Base-by-base conservation (phyloP, 2,888 invertebrate species). In the Galerucella pusilla region DNA sequence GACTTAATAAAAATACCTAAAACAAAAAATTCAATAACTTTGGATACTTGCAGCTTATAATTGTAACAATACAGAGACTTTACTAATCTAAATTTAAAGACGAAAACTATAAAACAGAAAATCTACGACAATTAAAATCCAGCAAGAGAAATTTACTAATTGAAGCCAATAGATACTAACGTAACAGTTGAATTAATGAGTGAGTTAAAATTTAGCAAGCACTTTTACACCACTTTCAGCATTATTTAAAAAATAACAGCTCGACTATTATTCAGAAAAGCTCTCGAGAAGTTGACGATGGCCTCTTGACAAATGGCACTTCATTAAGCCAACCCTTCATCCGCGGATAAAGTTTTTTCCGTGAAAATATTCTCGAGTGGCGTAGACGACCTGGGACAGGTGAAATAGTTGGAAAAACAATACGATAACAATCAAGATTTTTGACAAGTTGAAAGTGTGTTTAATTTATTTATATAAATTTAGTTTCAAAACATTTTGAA, bases 241-340 rank as follows among this genome's bases (percentile, higher is more conserved):
- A 74, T 78, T 78, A 75, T 77, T 79, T 75, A 77, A 80, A 81
- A 79, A 81, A 79, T 79, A 80, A 78, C 78, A 78, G 75, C 77
- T 79, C 75, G 76, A 75, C 77, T 78, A 80, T 81, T 81, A 80
- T 81, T 80, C 79, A 75, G 76, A 75, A 79, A 79, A 73, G 77
- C 78, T 77, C 81, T 82, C 71, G 69, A 80, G 74, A 52, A 49
- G 20, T 77, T 77, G 78, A 75, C 77, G 80, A 81, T 80, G 80
- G 76, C 75, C 81, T 80, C 82, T 82, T 79, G 80, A 83, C 79
- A 78, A 81, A 82, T 81, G 77, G 81, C 78, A 81, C 80, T 82
- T 83, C 83, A 83, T 83, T 83, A 82, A 80, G 79, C 77, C 76
- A 79, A 79, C 80, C 80, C 79, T 80, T 81, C 79, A 78, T 75